Conservation (phyloP, 2,797 vertebrate species). For the Argya squamiceps region DNA sequence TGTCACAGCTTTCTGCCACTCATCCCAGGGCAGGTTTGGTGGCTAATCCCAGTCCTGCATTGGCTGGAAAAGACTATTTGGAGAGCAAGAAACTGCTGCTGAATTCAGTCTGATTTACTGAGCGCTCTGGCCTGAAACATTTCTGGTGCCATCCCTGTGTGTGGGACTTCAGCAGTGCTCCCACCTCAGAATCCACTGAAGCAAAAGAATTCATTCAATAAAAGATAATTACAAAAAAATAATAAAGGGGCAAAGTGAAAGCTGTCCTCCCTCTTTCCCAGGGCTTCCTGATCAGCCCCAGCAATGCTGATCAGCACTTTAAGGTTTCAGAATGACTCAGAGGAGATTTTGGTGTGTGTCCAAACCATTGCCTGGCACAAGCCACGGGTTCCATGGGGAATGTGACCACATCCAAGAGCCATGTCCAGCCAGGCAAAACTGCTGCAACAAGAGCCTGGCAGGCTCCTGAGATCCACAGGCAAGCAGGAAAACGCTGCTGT, state of each 20-base stretch:
- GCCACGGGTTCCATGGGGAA: not conserved
- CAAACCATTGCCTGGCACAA: not conserved
- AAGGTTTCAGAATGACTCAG: not conserved
- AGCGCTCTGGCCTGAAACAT: rapidly evolving
- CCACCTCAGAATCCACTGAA: not conserved
- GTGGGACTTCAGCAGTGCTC: not conserved
- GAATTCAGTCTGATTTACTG: not conserved
- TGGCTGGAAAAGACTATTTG: not conserved
- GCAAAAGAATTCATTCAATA: not conserved
- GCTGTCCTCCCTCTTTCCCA: not conserved
- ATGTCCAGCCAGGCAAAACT: not conserved
- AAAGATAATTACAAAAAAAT: not conserved
- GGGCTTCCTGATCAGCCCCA: not conserved
- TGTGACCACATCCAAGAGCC: not conserved
- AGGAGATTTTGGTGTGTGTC: not conserved
- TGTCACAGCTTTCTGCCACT: not conserved
- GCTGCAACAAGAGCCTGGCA: not conserved
- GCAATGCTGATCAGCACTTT: not conserved
- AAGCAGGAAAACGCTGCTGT: not conserved
- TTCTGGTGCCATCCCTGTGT: rapidly evolving
- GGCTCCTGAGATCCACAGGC: not conserved
- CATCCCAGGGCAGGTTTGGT: rapidly evolving
- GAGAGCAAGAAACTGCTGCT: not conserved
- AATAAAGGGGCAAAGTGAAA: not conserved
- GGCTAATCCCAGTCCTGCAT: not conserved